Base-by-base conservation (phyloP, 2,888 invertebrate species). In the Pollenia angustigena region DNA sequence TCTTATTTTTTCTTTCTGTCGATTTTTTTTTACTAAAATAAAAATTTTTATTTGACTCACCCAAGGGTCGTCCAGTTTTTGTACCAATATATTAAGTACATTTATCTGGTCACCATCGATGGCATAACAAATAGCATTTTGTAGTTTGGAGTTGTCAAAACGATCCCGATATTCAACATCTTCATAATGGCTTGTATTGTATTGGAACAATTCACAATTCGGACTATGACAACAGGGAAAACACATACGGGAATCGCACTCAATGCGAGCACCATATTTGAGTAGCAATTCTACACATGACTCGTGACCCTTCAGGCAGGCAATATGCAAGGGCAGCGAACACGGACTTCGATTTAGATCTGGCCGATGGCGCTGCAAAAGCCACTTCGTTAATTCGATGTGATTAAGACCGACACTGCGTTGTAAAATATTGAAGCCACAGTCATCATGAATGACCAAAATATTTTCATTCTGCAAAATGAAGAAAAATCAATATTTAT, bases 31-130 rank as follows among this genome's bases (percentile, higher is more conserved):
- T 6, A 32, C 32, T 32, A 14, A 23, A 9, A n/a, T 66, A 42
- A 46, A 64, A 54, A 18, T n/a, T 12, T 46, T 72, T 68, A 48
- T 32, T 48, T 4, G 10, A 69, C 81, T 66, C 85, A 95, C 94
- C 96, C 96, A 96, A 75, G 95, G 95, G 91, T 96, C 96, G 89
- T 96, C 96, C 90, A 95, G 95, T 91, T 95, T 95, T 89, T 95
- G 95, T 56, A 95, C 94, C 87, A 96, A 92, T 91, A 96, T 94
- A 88, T 95, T 95, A 23, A 96, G 91, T 81, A 96, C 95, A 90
- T 95, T 95, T 40, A 95, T 95, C 93, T 96, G 96, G 93, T 96
- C 96, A 18, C 96, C 96, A 92, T 96, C 96, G 76, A 96, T 95
- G 23, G 96, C 96, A 92, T 96, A 96, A 91, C 95, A 96, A 81